Evolutionary conservation across 2,888 invertebrate species (phyloP).

Genomic region (Parthenolecanium corni): DNA sequence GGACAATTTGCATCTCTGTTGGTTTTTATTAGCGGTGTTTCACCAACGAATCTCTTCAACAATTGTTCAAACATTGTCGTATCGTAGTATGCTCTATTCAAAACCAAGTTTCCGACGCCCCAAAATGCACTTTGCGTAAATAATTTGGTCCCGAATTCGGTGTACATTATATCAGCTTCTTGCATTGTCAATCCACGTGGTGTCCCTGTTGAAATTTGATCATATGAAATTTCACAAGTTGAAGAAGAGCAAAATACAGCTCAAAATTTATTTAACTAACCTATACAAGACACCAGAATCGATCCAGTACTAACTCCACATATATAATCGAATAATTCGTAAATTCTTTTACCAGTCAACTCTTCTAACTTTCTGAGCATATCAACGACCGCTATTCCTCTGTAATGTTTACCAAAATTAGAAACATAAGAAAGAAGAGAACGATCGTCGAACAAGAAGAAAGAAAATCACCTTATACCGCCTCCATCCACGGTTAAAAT

Average conservation of each 20-base stretch:
- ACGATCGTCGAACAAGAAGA: constrained; percentile 1
- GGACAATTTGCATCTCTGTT: constrained; percentile 45
- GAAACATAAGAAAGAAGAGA: neutral
- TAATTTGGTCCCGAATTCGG: constrained; percentile 49
- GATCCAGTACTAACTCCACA: constrained; percentile 76
- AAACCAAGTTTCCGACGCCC: constrained; percentile 66
- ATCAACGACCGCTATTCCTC: constrained; percentile 76
- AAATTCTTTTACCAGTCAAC: constrained; percentile 52
- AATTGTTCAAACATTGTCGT: constrained; percentile 69
- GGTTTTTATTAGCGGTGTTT: constrained; percentile 50
- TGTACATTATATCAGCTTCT: constrained; percentile 50
- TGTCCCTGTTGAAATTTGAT: constrained; percentile 40
- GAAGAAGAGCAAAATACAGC: constrained; percentile 14
- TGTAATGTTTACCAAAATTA: constrained; percentile 34
- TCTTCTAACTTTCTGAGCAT: constrained; percentile 66
- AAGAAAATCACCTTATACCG: constrained; percentile 58
- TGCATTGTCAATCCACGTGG: constrained; percentile 47
- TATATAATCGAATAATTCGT: constrained; percentile 77
- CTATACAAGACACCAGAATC: constrained; percentile 61
- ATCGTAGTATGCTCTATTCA: constrained; percentile 80
- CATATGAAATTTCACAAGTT: constrained; percentile 1
- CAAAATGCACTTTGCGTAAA: constrained; percentile 53
- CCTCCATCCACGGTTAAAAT: constrained; percentile 83
- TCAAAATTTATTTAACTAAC: constrained; percentile 39
- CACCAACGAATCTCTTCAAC: constrained; percentile 53